A percentile compares a stretch with the other conserved stretches of the same genome.
Conservation (phyloP, 92 coral and sea anemone species). For the Desmophyllum pertusum region DNA sequence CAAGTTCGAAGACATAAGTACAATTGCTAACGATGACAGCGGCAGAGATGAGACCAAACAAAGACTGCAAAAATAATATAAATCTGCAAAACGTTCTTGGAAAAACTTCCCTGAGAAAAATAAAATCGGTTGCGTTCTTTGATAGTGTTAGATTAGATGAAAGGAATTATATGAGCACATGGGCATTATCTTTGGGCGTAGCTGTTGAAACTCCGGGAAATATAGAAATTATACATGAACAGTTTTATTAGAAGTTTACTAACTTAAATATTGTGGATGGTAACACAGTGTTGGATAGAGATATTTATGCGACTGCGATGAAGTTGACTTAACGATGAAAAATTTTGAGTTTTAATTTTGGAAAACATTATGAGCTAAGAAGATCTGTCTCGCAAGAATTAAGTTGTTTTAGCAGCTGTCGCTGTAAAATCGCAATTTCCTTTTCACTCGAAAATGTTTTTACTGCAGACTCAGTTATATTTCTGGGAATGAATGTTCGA, state of each 20-base stretch:
- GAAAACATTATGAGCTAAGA: slow-evolving; percentile 44
- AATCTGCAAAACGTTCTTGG: background rate
- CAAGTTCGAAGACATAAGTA: slow-evolving; percentile 9
- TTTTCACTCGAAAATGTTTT: slow-evolving; percentile 1
- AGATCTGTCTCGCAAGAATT: slow-evolving; percentile 44
- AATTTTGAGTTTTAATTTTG: slow-evolving; percentile 30
- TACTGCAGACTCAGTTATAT: background rate
- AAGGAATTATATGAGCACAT: background rate
- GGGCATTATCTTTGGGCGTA: slow-evolving; percentile 26
- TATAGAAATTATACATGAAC: background rate
- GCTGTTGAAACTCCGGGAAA: background rate
- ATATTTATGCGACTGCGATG: background rate
- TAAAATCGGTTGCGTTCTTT: background rate
- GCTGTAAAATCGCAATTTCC: slow-evolving; percentile 58
- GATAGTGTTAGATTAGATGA: background rate
- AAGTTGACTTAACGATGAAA: slow-evolving; percentile 21
- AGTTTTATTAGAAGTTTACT: background rate
- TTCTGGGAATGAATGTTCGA: background rate
- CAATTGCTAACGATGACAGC: slow-evolving; percentile 34
- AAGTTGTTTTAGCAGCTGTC: slow-evolving; percentile 66
- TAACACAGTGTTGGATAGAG: background rate
- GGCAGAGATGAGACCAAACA: slow-evolving; percentile 21
- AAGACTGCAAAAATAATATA: background rate
- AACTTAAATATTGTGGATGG: background rate
- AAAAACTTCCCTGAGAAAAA: background rate